Evolutionary conservation across 2,797 vertebrate species (phyloP).

Genomic region (Silurus aristotelis): DNA sequence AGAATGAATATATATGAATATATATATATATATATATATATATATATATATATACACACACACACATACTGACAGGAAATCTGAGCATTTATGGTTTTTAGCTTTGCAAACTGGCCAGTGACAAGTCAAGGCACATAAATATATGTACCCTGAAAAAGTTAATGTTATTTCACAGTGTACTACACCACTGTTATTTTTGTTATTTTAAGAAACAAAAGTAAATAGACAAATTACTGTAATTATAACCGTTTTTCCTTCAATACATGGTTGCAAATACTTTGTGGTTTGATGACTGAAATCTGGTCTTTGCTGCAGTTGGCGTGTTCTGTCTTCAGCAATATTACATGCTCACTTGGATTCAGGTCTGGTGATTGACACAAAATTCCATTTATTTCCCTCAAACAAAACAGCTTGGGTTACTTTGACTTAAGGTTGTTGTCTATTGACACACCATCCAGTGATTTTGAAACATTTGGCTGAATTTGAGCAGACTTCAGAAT

Average conservation of each 20-base stretch:
- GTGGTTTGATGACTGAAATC: background rate
- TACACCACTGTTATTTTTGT: background rate
- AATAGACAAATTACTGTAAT: background rate
- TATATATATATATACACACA: background rate
- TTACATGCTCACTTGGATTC: background rate
- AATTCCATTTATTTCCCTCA: background rate
- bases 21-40: too few species aligned
- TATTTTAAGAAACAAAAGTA: background rate
- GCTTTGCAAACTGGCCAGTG: conserved; percentile 35
- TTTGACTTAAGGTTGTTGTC: background rate
- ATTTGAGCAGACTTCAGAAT: background rate
- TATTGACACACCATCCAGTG: background rate
- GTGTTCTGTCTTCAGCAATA: conserved; percentile 6
- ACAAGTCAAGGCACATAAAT: background rate
- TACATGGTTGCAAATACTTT: background rate
- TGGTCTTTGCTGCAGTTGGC: background rate
- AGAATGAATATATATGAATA: background rate
- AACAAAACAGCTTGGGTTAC: background rate
- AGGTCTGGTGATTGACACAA: background rate
- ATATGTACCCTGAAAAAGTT: conserved; percentile 3
- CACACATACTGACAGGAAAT: conserved; percentile 28
- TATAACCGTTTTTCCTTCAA: background rate
- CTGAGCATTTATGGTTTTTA: conserved; percentile 45
- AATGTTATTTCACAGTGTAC: background rate
- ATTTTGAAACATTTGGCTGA: background rate